Percentiles rank a stretch among this genome's conserved stretches.
phyloP scores from a whole-genome alignment of 1,140 invertebrate species.

The Habropoda laboriosa region DNA sequence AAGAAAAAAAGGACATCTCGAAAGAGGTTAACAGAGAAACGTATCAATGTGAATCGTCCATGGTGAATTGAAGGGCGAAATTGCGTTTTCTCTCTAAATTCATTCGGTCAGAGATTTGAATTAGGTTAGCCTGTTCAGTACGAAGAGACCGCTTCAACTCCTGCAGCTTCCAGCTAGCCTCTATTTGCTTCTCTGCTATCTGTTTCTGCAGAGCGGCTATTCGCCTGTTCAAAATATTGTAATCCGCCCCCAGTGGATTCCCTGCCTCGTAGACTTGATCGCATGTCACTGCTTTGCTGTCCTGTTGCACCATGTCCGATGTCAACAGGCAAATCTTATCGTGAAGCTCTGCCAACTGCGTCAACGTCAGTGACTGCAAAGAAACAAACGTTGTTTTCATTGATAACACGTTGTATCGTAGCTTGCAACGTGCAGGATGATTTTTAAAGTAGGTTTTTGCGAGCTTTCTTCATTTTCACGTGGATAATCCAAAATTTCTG shows the following conservation, averaged over 20 bases:
- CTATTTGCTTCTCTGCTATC: slow-evolving; percentile 70
- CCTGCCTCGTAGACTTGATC: neutral
- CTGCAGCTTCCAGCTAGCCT: slow-evolving; percentile 65
- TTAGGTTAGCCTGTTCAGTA: slow-evolving; percentile 67
- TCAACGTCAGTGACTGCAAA: slow-evolving; percentile 70
- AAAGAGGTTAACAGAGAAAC: neutral
- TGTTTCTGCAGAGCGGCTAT: slow-evolving; percentile 74
- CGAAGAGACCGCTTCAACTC: slow-evolving; percentile 65
- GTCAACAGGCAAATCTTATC: slow-evolving; percentile 73
- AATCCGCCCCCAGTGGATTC: slow-evolving; percentile 48
- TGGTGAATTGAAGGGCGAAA: slow-evolving; percentile 58
- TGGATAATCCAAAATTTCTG: too few relatives aligned
- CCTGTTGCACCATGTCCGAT: slow-evolving; percentile 65
- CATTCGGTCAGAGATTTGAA: slow-evolving; percentile 68
- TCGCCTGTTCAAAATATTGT: slow-evolving; percentile 66
- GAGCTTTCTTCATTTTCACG: too few relatives aligned
- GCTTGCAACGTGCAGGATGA: too few relatives aligned
- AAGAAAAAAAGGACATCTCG: neutral
- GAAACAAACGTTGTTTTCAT: neutral
- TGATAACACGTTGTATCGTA: too few relatives aligned
- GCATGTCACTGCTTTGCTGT: slow-evolving; percentile 26
- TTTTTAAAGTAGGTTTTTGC: too few relatives aligned
- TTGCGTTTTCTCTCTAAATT: slow-evolving; percentile 70
- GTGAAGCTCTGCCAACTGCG: slow-evolving; percentile 74
- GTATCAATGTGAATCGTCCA: slow-evolving; percentile 46